Percentiles rank a stretch among this genome's conserved stretches.
These are phyloP conservation scores for Standfussiana lucernea DNA, from an alignment of 2,888 invertebrate genomes.

Conservation along the genomic window DNA sequence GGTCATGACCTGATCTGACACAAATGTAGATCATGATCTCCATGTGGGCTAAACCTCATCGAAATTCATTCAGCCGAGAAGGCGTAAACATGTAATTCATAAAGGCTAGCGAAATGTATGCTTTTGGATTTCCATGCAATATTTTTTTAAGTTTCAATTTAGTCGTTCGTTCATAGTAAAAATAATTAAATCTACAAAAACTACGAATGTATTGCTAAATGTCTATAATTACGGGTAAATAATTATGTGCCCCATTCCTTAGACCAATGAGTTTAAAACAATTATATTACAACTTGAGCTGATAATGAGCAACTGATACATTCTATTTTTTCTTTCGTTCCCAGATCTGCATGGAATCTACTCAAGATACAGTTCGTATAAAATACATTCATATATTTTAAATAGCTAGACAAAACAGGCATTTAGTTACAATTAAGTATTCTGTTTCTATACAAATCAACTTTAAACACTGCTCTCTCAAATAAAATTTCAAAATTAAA, in stretches of 20 bases:
- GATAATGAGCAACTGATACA: slow-evolving; percentile 60
- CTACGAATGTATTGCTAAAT: background rate
- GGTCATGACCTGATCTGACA: too few species aligned
- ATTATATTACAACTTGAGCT: slow-evolving; percentile 23
- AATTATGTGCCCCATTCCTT: background rate
- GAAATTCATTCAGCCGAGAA: background rate
- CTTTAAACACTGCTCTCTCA: slow-evolving; percentile 46
- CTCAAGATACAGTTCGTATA: slow-evolving; percentile 70
- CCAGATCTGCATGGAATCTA: slow-evolving; percentile 67
- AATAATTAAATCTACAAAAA: background rate
- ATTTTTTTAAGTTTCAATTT: background rate
- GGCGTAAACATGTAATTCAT: background rate
- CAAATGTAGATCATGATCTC: too few species aligned
- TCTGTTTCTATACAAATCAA: slow-evolving; percentile 41
- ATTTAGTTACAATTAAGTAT: slow-evolving; percentile 11
- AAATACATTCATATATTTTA: slow-evolving; percentile 42
- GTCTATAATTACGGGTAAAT: background rate
- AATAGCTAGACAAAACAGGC: slow-evolving; percentile 39
- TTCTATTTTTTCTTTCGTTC: slow-evolving; percentile 66
- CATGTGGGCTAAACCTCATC: background rate
- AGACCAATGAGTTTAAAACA: background rate
- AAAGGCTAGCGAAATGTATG: background rate
- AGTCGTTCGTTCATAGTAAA: background rate
- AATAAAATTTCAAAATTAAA: slow-evolving; percentile 65
- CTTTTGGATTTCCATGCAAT: slow-evolving; percentile 1